Conservation (phyloP, 2,797 vertebrate species). For the Glyptemys insculpta region DNA sequence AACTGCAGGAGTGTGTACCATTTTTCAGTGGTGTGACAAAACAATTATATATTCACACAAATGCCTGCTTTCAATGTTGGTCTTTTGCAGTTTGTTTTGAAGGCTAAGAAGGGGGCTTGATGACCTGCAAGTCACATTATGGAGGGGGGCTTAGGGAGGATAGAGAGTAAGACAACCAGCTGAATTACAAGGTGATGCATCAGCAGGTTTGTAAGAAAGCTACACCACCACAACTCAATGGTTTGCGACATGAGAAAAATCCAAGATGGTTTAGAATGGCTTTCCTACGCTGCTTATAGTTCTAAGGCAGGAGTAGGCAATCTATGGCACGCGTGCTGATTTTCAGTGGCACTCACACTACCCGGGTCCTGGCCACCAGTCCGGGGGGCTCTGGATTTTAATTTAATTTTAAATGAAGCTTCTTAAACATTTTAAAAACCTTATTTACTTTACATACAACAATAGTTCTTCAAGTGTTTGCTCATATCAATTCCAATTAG, state of each 20-base stretch:
- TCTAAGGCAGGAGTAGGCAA: neutral
- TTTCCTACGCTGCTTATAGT: conserved; percentile 37
- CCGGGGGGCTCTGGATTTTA: too few relatives aligned
- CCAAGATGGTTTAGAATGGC: conserved; percentile 53
- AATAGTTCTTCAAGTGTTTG: neutral
- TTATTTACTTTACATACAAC: too few relatives aligned
- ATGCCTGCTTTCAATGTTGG: conserved; percentile 28
- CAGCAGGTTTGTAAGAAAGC: conserved; percentile 9
- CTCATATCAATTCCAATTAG: too few relatives aligned
- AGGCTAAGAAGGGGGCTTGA: neutral
- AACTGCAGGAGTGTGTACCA: conserved; percentile 14
- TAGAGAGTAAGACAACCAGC: neutral
- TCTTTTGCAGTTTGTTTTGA: neutral
- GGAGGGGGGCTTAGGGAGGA: neutral
- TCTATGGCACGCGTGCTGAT: too few relatives aligned
- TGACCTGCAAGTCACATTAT: neutral
- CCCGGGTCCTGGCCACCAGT: too few relatives aligned
- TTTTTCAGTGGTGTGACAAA: conserved; percentile 25
- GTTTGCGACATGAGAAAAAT: neutral
- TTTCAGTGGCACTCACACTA: too few relatives aligned
- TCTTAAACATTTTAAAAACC: too few relatives aligned
- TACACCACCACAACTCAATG: neutral
- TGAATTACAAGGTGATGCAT: neutral
- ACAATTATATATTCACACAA: conserved; percentile 27
- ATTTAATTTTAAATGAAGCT: too few relatives aligned